Evolutionary conservation across 2,113 vertebrate genomes (phyloP), one percentile per base, ranked within the genome.

Genomic region (Platichthys stellatus): DNA sequence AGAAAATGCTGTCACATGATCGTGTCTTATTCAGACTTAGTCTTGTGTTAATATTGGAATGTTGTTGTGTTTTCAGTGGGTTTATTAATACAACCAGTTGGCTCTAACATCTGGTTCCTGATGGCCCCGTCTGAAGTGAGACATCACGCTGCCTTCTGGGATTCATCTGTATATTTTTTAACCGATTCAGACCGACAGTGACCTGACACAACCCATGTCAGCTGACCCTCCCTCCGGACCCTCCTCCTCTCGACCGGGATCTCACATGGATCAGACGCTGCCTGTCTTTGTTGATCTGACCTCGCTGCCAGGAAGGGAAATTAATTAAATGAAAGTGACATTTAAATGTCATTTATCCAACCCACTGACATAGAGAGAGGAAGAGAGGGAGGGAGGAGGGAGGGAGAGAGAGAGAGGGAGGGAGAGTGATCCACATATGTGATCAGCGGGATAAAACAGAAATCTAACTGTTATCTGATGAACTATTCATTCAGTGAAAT

Each of bases 271-370:
- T 45, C 43, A 45, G 49, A 51, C 15, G 49, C 49, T 8, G 49
- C 49, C 49, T 13, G 49, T 51, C 49, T 51, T 20, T n/a, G 49
- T 6, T 20, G 18, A 54, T 17, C 18, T n/a, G 51, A 54, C 51
- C 51, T 20, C 10, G 51, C 51, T n/a, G 51, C 51, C 51, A 21
- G 51, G 51, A n/a, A 9, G 6, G 20, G 51, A 54, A 21, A 54
- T 54, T 21, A n/a, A 54, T 54, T 54, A 54, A 54, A 54, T 54
- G 51, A 54, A n/a, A 54, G 6, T 54, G 51, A 54, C 51, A 54
- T 54, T 54, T 54, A 54, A 54, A 54, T 54, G 51, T 21, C 51
- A 54, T n/a, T 21, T 21, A 54, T 54, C 51, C 20, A 54, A 54
- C 51, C 51, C 20, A n/a, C 51, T 54, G 51, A 54, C 20, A 54